Percentiles rank a stretch among this genome's conserved stretches.
Evolutionary conservation across 2,888 invertebrate species (phyloP).

Genomic region (Therioaphis trifolii): DNA sequence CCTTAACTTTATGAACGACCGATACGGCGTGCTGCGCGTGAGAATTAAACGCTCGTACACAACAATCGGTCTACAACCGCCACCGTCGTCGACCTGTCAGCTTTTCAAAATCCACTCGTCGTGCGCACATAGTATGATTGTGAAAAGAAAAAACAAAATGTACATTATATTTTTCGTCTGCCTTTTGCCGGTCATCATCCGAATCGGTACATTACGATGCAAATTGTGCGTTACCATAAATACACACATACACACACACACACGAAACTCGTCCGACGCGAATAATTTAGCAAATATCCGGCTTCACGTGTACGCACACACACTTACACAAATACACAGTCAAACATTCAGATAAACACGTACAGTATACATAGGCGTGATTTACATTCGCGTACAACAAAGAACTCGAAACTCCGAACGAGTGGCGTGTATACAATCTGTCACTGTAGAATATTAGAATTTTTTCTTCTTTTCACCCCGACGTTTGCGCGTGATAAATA

Average conservation of each 20-base stretch:
- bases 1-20: conserved; percentile 29
- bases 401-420: neutral
- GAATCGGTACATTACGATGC: conserved; percentile 41
- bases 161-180: conserved; percentile 28
- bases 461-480: neutral
- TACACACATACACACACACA: neutral
- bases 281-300: conserved; percentile 44
- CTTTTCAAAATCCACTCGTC: conserved; percentile 53
- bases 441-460: too few relatives aligned
- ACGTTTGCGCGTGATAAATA: neutral
- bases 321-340: neutral
- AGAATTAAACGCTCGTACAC: conserved; percentile 2
- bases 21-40: neutral
- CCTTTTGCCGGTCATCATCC: conserved; percentile 30
- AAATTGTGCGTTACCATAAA: conserved; percentile 7
- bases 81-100: conserved; percentile 36
- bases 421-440: too few relatives aligned
- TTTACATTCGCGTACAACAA: conserved; percentile 6
- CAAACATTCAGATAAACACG: neutral
- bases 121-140: conserved; percentile 2
- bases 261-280: neutral
- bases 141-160: conserved; percentile 32
- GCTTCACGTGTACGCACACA: neutral
- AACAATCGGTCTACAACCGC: conserved; percentile 4
- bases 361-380: neutral